Evolutionary conservation across 2,888 invertebrate genomes (phyloP).

Genomic region (Pseudoips prasinana): DNA sequence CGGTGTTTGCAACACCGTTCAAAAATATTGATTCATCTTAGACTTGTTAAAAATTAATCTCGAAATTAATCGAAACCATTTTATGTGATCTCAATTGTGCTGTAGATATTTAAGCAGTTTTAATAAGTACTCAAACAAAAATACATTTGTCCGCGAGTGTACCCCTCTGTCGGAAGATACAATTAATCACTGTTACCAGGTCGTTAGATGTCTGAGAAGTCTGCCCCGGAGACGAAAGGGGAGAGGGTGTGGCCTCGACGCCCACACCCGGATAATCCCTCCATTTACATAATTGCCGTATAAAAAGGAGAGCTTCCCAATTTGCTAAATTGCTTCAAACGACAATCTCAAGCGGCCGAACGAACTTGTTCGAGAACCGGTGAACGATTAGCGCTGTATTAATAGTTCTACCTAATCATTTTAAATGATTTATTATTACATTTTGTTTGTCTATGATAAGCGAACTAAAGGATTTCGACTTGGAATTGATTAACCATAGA

Average conservation of each 20-base stretch:
- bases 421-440: constrained; percentile 7
- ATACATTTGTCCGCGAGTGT: no score
- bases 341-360: constrained; percentile 60
- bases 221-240: constrained; percentile 67
- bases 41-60: no score
- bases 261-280: constrained; percentile 77
- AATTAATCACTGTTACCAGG: constrained; percentile 75
- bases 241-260: constrained; percentile 71
- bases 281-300: constrained; percentile 83
- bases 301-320: constrained; percentile 81
- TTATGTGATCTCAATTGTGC: no score
- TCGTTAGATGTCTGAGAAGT: constrained; percentile 66
- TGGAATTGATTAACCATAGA: no score
- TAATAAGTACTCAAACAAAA: no score
- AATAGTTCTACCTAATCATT: constrained; percentile 7
- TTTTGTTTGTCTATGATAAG: no score
- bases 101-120: no score
- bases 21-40: no score
- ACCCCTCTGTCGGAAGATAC: constrained; percentile 17
- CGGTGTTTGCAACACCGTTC: no score
- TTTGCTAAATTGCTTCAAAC: constrained; percentile 80
- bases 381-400: constrained; percentile 24
- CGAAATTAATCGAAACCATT: no score
- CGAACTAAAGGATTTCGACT: no score
- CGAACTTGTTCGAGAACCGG: constrained; percentile 26